Conservation (phyloP, 2,113 vertebrate species). For the Pipra filicauda region DNA sequence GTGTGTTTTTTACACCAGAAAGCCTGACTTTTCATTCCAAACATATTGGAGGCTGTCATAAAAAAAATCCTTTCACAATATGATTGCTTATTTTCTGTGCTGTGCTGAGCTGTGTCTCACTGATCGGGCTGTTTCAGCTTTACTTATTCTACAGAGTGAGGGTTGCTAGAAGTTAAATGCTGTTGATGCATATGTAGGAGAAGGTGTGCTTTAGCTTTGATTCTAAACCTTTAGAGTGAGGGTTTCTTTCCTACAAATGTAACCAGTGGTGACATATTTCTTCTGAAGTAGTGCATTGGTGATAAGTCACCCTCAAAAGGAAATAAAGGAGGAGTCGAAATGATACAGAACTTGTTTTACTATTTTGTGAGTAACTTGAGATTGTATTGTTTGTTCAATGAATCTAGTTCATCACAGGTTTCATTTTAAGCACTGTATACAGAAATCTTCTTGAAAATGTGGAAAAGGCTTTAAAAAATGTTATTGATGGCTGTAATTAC, state of each 20-base stretch:
- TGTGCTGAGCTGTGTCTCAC: neutral
- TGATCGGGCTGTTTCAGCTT: neutral
- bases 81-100: neutral
- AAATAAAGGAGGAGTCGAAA: neutral
- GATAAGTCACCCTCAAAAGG: neutral
- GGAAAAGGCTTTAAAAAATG: neutral
- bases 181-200: neutral
- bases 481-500: neutral
- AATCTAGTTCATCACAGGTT: neutral
- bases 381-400: neutral
- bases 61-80: neutral
- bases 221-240: neutral
- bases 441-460: neutral
- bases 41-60: neutral
- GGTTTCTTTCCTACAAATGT: neutral
- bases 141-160: neutral
- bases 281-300: neutral
- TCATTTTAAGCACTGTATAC: neutral
- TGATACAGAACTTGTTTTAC: neutral
- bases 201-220: neutral
- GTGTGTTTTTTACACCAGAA: neutral
- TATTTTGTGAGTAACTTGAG: neutral
- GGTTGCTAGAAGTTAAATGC: neutral
- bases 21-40: neutral
- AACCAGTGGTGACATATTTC: neutral